Conservation (phyloP, 2,888 invertebrate genomes). For the Oscheius myriophilus region DNA sequence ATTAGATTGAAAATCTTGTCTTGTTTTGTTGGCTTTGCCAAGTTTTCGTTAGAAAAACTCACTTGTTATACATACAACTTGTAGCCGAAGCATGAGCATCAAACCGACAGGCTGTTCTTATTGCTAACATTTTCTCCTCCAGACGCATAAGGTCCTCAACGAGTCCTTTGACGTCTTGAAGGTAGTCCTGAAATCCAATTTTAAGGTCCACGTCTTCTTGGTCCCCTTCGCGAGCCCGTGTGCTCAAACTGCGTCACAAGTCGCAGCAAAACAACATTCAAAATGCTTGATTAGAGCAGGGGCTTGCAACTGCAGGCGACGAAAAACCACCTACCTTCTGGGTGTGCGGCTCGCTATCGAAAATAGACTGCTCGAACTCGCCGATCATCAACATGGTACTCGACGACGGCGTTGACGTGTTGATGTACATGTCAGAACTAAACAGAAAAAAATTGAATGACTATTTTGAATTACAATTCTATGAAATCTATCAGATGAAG, state of each 20-base stretch:
- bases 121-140: slow-evolving; percentile 47
- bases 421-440: slow-evolving; percentile 49
- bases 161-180: slow-evolving; percentile 44
- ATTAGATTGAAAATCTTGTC: no score
- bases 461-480: no score
- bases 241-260: no score
- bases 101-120: slow-evolving; percentile 51
- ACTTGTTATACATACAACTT: slow-evolving; percentile 54
- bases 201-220: background rate
- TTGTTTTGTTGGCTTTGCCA: no score
- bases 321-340: slow-evolving; percentile 4
- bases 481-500: no score
- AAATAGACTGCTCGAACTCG: slow-evolving; percentile 20
- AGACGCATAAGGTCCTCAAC: slow-evolving; percentile 43
- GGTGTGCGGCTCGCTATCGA: slow-evolving; percentile 24
- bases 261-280: no score
- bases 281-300: no score
- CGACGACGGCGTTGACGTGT: slow-evolving; percentile 58
- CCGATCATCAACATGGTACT: slow-evolving; percentile 40
- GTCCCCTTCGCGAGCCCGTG: no score
- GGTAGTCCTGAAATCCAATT: slow-evolving; percentile 13
- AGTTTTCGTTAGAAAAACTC: no score
- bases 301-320: background rate
- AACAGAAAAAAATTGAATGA: no score
- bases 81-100: slow-evolving; percentile 52